These are phyloP conservation scores for Dynastes maya DNA, from an alignment of 2,888 invertebrate genomes.

Conservation along the genomic window DNA sequence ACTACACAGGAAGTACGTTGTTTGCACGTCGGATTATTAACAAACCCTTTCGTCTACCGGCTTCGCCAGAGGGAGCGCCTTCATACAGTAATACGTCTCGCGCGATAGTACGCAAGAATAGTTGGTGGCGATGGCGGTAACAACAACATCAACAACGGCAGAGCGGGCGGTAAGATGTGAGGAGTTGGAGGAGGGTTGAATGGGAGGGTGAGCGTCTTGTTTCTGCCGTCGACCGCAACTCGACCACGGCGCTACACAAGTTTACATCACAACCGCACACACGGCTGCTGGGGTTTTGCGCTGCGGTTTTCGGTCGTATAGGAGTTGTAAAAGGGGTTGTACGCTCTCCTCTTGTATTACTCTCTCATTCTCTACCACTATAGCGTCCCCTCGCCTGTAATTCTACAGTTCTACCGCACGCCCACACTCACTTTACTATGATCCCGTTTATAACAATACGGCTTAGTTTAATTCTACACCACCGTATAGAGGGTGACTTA, in stretches of 20 bases:
- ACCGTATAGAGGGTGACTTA: not conserved
- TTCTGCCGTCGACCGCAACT: constrained; percentile 63
- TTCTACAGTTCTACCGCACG: constrained; percentile 52
- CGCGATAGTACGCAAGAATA: constrained; percentile 13
- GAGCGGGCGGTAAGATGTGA: not conserved
- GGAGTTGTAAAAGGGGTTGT: constrained; percentile 51
- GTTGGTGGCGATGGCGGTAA: not conserved
- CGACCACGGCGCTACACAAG: constrained; percentile 67
- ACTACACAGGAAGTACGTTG: constrained; percentile 52
- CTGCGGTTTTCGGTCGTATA: constrained; percentile 59
- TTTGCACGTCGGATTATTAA: constrained; percentile 65
- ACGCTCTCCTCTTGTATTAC: not conserved
- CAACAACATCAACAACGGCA: constrained; percentile 54
- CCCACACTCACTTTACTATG: constrained; percentile 55
- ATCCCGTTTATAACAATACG: constrained; percentile 54
- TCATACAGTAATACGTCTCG: constrained; percentile 45
- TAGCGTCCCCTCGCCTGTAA: constrained; percentile 42
- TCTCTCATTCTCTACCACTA: constrained; percentile 1
- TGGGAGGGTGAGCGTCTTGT: constrained; percentile 10
- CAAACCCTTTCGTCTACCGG: constrained; percentile 55
- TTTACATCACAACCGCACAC: constrained; percentile 67
- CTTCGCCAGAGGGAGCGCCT: constrained; percentile 61
- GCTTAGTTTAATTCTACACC: constrained; percentile 38
- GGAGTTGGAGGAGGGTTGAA: constrained; percentile 53
- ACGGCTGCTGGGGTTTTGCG: constrained; percentile 65